Percentiles rank a stretch among this genome's conserved stretches.
These are phyloP conservation scores for Drosophila persimilis DNA, from an alignment of 1,140 invertebrate species.

Conservation along the genomic window DNA sequence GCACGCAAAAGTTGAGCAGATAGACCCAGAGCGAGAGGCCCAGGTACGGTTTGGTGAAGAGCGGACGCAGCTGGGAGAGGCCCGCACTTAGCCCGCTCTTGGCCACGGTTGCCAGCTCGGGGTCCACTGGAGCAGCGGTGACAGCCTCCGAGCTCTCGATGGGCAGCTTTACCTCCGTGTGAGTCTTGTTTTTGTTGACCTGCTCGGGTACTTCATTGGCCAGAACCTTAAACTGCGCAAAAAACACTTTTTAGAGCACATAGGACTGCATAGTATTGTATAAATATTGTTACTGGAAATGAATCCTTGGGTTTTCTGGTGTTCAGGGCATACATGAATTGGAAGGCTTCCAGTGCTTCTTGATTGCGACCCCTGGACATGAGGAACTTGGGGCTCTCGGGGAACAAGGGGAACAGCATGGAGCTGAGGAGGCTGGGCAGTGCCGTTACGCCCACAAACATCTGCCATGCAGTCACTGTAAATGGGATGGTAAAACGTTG, in stretches of 20 bases:
- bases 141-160: neutral
- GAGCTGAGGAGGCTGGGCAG: constrained; percentile 87
- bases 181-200: constrained; percentile 4
- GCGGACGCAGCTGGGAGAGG: constrained; percentile 56
- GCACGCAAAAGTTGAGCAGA: constrained; percentile 71
- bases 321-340: constrained; percentile 83
- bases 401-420: constrained; percentile 86
- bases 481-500: neutral
- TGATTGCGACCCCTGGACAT: constrained; percentile 88
- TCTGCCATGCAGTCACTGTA: constrained; percentile 89
- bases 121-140: constrained; percentile 8
- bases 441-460: constrained; percentile 88
- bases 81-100: constrained; percentile 40
- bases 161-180: constrained; percentile 5
- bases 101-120: constrained; percentile 18
- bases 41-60: constrained; percentile 68
- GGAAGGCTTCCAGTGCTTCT: constrained; percentile 84
- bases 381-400: constrained; percentile 93
- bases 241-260: neutral
- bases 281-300: constrained; percentile 85
- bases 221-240: constrained; percentile 54
- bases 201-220: constrained; percentile 57
- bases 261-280: neutral
- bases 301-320: constrained; percentile 85
- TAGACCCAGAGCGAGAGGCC: constrained; percentile 66